These are phyloP conservation scores for Clarias pachynema DNA, from an alignment of 2,797 vertebrate genomes.

Conservation along the genomic window DNA sequence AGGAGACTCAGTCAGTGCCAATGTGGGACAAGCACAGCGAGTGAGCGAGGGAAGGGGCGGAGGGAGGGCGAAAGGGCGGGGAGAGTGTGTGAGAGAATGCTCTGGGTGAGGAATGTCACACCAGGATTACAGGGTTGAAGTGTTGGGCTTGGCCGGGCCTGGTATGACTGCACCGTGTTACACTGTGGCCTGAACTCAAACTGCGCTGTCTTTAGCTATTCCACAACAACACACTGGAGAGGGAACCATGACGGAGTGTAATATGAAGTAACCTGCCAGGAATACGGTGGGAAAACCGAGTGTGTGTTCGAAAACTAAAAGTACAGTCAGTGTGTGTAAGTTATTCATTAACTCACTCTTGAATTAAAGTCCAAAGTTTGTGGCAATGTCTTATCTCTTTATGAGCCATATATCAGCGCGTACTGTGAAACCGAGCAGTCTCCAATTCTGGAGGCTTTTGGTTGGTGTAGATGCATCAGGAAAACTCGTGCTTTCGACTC, in stretches of 20 bases:
- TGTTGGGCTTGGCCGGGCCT: conserved; percentile 30
- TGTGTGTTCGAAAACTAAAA: conserved; percentile 24
- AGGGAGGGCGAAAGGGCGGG: conserved; percentile 7
- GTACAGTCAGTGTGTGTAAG: conserved; percentile 25
- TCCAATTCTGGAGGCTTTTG: neutral
- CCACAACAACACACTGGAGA: neutral
- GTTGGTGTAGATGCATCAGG: neutral
- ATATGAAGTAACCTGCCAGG: neutral
- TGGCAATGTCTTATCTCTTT: conserved; percentile 20
- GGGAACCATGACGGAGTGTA: neutral
- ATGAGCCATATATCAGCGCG: neutral
- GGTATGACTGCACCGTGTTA: conserved; percentile 17
- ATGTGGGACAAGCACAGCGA: neutral
- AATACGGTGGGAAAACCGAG: neutral
- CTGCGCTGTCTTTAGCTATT: neutral
- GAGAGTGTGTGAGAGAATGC: conserved; percentile 27
- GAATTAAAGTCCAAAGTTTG: conserved; percentile 43
- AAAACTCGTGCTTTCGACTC: neutral
- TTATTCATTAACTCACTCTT: conserved; percentile 41
- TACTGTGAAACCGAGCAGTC: neutral
- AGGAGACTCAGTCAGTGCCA: neutral
- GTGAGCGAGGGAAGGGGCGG: neutral
- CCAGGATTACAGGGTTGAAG: conserved; percentile 58
- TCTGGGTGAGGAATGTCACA: conserved; percentile 73
- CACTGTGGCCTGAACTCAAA: neutral